These are phyloP conservation scores for Emydura subglobosa DNA, from an alignment of 2,113 vertebrate species.

Conservation along the genomic window DNA sequence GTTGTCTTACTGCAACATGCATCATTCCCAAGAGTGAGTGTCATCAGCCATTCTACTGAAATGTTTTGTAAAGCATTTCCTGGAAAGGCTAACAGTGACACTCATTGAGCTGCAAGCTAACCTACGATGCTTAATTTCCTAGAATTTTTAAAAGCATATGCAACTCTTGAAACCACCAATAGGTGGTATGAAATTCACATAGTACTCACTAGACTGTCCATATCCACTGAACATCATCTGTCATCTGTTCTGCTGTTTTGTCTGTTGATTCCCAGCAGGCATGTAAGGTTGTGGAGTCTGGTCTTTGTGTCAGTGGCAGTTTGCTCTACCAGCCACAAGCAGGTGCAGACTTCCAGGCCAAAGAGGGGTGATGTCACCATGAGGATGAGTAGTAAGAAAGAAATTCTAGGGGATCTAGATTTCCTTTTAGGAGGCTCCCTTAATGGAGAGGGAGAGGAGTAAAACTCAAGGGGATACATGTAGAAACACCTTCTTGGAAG, in stretches of 20 bases:
- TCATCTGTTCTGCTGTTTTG: accelerated
- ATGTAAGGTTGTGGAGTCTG: not conserved
- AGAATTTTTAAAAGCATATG: not conserved
- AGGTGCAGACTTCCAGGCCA: not conserved
- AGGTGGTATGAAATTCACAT: conserved; percentile 33
- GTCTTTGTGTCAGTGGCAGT: accelerated
- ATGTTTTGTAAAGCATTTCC: not conserved
- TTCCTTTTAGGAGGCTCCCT: not conserved
- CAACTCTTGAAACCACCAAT: not conserved
- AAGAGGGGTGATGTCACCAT: not conserved
- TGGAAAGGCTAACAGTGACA: not conserved
- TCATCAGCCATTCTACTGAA: not conserved
- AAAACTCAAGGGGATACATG: not conserved
- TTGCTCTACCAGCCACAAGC: not conserved
- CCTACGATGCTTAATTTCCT: not conserved
- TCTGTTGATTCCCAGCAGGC: not conserved
- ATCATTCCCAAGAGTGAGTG: not conserved
- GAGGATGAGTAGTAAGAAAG: not conserved
- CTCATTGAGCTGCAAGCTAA: not conserved
- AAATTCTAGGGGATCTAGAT: not conserved
- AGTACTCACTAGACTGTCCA: not conserved
- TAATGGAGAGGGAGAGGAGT: not conserved
- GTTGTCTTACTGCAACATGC: not conserved
- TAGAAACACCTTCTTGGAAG: not conserved
- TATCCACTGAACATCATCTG: not conserved